Conservation (phyloP, 1,140 invertebrate species). For the Tetragnatha versicolor region DNA sequence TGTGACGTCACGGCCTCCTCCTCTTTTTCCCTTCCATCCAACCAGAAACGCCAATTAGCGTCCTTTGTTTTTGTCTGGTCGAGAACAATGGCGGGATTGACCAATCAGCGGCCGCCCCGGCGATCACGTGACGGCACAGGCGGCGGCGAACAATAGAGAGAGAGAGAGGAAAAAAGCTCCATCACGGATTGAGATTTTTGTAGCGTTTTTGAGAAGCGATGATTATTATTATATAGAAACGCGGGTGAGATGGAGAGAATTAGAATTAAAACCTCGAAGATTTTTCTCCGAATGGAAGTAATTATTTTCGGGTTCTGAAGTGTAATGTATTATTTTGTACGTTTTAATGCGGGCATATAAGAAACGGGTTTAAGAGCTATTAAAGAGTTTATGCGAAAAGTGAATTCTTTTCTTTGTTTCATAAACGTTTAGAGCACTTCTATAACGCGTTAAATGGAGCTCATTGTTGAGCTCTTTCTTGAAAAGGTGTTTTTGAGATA, state of each 20-base stretch:
- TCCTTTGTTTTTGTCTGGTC: conserved; percentile 51
- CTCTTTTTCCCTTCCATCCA: conserved; percentile 44
- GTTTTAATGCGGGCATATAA: too few relatives aligned
- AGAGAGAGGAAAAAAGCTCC: not conserved
- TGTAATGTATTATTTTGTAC: too few relatives aligned
- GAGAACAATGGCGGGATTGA: conserved; percentile 44
- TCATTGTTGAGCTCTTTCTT: too few relatives aligned
- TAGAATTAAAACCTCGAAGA: too few relatives aligned
- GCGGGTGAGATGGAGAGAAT: not conserved
- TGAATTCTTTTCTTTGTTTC: too few relatives aligned
- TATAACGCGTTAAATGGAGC: too few relatives aligned
- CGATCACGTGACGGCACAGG: not conserved
- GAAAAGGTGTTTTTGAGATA: too few relatives aligned
- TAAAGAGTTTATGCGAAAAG: too few relatives aligned
- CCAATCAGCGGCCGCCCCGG: conserved; percentile 30
- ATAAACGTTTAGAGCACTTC: too few relatives aligned
- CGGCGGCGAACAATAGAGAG: not conserved
- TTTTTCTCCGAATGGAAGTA: too few relatives aligned
- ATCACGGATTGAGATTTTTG: not conserved
- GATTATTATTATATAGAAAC: not conserved
- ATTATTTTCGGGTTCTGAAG: too few relatives aligned
- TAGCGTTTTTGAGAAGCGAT: not conserved
- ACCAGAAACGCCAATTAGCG: conserved; percentile 52
- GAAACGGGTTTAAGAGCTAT: too few relatives aligned
- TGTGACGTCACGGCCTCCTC: conserved; percentile 25